phyloP scores from a whole-genome alignment of 2,797 vertebrate genomes.

The Rhincodon typus region DNA sequence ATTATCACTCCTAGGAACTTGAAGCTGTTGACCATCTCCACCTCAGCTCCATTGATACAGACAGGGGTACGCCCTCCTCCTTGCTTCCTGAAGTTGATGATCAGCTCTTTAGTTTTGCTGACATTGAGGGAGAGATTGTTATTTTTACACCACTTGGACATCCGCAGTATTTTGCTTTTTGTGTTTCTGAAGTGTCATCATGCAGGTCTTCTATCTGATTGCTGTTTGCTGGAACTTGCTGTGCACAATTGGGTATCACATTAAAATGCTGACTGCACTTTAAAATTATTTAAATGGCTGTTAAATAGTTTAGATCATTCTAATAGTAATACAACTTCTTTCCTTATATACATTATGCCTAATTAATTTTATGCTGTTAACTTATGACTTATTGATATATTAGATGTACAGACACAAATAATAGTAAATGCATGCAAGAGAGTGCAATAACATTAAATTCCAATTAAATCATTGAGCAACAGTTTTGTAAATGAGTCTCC shows the following conservation, averaged over 20 bases:
- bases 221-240: not conserved
- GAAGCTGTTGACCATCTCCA: too few species aligned
- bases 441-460: not conserved
- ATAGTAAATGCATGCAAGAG: not conserved
- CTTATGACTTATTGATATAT: not conserved
- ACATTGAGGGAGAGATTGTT: too few species aligned
- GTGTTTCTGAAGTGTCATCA: too few species aligned
- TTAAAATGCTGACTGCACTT: not conserved
- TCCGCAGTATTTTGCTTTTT: too few species aligned
- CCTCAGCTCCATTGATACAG: too few species aligned
- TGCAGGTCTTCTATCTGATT: not conserved
- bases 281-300: not conserved
- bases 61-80: too few species aligned
- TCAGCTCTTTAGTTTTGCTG: too few species aligned
- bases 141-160: too few species aligned
- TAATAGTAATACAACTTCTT: not conserved
- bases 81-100: too few species aligned
- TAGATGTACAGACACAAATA: not conserved
- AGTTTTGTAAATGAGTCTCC: not conserved
- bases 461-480: not conserved
- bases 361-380: not conserved
- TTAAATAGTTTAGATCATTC: not conserved
- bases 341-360: not conserved
- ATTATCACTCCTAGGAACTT: too few species aligned
- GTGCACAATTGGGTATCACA: not conserved